These are phyloP conservation scores for Sebastes matsubarae DNA, from an alignment of 2,797 vertebrate genomes.

Conservation along the genomic window DNA sequence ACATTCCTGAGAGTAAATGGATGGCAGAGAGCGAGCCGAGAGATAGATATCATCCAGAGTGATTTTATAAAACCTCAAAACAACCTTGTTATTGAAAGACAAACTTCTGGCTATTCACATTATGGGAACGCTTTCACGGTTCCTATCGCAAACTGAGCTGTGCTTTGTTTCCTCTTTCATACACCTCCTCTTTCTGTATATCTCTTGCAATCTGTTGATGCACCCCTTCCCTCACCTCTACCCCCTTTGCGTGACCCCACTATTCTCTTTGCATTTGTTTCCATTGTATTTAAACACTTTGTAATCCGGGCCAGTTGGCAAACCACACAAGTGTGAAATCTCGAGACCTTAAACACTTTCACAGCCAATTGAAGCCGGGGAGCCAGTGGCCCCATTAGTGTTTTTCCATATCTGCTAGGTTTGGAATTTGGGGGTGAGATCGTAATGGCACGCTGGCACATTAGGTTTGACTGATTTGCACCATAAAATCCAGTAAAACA, in stretches of 20 bases:
- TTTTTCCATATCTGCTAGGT: constrained; percentile 52
- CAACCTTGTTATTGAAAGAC: background rate
- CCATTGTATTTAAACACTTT: constrained; percentile 41
- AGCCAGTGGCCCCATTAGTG: constrained; percentile 37
- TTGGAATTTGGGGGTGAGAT: constrained; percentile 37
- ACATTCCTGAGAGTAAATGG: constrained; percentile 68
- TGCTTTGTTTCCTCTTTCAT: background rate
- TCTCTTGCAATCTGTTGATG: background rate
- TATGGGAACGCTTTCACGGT: background rate
- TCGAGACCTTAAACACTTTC: constrained; percentile 57
- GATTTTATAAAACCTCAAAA: constrained; percentile 20
- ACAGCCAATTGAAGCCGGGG: constrained; percentile 58
- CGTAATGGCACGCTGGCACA: constrained; percentile 23
- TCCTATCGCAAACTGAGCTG: background rate
- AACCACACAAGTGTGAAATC: constrained; percentile 55
- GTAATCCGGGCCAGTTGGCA: constrained; percentile 57
- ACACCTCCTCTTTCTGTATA: background rate
- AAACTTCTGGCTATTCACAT: background rate
- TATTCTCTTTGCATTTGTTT: constrained; percentile 31
- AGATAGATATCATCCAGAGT: constrained; percentile 35
- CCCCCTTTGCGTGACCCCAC: background rate
- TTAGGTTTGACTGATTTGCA: constrained; percentile 25
- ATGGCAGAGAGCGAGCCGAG: constrained; percentile 27
- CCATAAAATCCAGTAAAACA: constrained; percentile 16
- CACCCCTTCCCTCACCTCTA: background rate